Evolutionary conservation across 2,113 vertebrate genomes (phyloP).

Genomic region (Capreolus pygargus): DNA sequence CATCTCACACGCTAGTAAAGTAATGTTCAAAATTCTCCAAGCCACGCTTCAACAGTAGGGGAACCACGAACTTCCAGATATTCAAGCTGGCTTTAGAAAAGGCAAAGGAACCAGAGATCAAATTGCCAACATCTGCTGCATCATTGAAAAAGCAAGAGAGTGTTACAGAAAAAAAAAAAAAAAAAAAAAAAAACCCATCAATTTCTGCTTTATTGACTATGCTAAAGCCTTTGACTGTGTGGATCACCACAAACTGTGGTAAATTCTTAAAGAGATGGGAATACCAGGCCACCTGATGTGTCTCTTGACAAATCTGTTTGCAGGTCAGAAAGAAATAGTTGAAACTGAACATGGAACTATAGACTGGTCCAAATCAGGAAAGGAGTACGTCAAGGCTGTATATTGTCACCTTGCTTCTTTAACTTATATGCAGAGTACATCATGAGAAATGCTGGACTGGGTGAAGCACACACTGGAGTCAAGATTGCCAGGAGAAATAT

Average conservation of each 20-base stretch:
- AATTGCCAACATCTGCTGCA: not conserved
- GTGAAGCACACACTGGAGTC: not conserved
- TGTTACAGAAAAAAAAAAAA: not conserved
- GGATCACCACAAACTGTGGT: not conserved
- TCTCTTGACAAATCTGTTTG: not conserved
- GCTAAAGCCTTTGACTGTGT: not conserved
- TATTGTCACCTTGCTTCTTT: not conserved
- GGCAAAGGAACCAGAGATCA: not conserved
- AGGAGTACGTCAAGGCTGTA: fast-evolving
- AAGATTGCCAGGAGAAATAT: not conserved
- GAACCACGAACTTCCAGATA: fast-evolving
- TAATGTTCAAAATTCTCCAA: not conserved
- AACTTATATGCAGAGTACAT: not conserved
- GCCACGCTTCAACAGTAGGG: not conserved
- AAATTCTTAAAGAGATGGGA: not conserved
- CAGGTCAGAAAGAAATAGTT: not conserved
- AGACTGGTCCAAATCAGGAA: not conserved
- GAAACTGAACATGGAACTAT: not conserved
- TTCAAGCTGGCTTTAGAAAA: not conserved
- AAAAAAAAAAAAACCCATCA: not conserved
- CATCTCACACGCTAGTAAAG: not conserved
- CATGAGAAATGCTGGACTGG: not conserved
- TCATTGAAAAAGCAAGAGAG: not conserved
- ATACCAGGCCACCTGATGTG: not conserved
- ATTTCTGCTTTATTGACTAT: not conserved